Conservation (phyloP, 2,888 invertebrate genomes). For the Caenorhabditis becei region DNA sequence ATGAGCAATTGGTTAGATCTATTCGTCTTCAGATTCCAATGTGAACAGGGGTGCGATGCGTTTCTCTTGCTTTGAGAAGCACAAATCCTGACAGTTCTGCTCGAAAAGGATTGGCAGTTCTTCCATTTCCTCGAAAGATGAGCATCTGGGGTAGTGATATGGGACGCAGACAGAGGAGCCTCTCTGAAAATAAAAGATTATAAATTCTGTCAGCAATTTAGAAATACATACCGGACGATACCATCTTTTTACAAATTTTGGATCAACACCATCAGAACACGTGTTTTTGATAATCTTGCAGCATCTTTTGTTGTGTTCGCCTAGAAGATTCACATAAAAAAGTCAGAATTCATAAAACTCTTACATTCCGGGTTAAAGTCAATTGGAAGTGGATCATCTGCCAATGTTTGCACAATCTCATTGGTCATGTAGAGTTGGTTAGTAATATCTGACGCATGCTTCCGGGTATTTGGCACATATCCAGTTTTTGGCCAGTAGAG, state of each 20-base stretch:
- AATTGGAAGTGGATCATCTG: slow-evolving; percentile 47
- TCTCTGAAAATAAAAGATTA: slow-evolving; percentile 57
- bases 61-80: slow-evolving; percentile 68
- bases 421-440: slow-evolving; percentile 71
- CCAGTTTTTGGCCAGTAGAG: slow-evolving; percentile 65
- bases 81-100: slow-evolving; percentile 73
- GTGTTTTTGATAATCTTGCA: slow-evolving; percentile 63
- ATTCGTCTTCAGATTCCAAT: slow-evolving; percentile 49
- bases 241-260: slow-evolving; percentile 68
- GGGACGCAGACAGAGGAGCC: slow-evolving; percentile 65
- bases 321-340: slow-evolving; percentile 34
- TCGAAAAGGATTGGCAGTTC: slow-evolving; percentile 69
- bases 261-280: slow-evolving; percentile 66
- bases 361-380: slow-evolving; percentile 48
- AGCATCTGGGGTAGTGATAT: slow-evolving; percentile 71
- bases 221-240: slow-evolving; percentile 67
- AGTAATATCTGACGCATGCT: slow-evolving; percentile 73
- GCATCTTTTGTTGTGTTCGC: slow-evolving; percentile 66
- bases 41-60: slow-evolving; percentile 67
- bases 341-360: slow-evolving; percentile 2
- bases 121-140: slow-evolving; percentile 68
- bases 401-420: slow-evolving; percentile 63
- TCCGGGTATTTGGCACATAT: slow-evolving; percentile 69
- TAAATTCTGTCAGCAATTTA: no score
- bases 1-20: not conserved